Conservation (phyloP, 1,140 invertebrate species). For the Dufourea novaeangliae region DNA sequence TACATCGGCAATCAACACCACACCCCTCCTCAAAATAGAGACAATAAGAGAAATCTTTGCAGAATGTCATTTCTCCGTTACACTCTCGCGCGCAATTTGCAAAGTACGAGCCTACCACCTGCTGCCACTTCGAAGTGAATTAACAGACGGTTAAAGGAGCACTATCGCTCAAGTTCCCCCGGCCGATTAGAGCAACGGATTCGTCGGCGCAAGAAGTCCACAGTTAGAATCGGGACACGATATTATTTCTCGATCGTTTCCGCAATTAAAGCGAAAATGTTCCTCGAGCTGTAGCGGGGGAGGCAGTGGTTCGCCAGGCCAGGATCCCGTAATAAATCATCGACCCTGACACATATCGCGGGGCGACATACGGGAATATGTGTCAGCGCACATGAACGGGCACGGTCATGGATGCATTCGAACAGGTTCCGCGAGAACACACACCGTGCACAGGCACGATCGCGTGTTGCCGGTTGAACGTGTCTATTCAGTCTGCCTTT, state of each 20-base stretch:
- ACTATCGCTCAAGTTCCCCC: too few species aligned
- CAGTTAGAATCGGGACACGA: background rate
- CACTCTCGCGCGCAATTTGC: too few species aligned
- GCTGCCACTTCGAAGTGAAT: too few species aligned
- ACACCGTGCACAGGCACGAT: background rate
- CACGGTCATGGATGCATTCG: slow-evolving; percentile 43
- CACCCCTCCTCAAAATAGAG: too few species aligned
- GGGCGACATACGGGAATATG: slow-evolving; percentile 24
- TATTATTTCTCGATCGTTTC: slow-evolving; percentile 32
- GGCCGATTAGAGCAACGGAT: too few species aligned
- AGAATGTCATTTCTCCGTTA: too few species aligned
- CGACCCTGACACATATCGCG: slow-evolving; percentile 50
- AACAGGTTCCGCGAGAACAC: slow-evolving; percentile 9
- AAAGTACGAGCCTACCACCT: too few species aligned
- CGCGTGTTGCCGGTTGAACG: slow-evolving; percentile 19
- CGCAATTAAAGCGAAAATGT: slow-evolving; percentile 34
- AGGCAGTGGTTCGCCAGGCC: background rate
- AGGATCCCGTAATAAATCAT: slow-evolving; percentile 45
- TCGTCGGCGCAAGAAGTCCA: background rate
- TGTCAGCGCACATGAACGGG: slow-evolving; percentile 39
- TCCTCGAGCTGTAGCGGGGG: background rate
- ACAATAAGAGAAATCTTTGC: too few species aligned
- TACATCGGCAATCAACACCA: too few species aligned
- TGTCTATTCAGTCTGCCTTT: slow-evolving; percentile 40
- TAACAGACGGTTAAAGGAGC: too few species aligned